phyloP scores from a whole-genome alignment of 2,888 invertebrate genomes.

The Drosophila anceps region DNA sequence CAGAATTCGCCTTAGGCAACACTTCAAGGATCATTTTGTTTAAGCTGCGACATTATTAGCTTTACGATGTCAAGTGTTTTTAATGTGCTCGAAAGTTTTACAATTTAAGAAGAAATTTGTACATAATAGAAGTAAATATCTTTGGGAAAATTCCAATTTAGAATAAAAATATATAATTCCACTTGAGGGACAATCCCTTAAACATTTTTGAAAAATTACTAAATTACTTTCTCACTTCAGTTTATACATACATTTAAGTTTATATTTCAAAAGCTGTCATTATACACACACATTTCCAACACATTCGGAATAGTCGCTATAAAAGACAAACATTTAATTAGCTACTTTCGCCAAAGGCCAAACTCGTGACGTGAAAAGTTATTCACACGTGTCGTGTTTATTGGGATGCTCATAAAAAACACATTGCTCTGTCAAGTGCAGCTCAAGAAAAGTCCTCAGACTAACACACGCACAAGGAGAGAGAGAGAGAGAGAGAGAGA shows the following conservation, averaged over 20 bases:
- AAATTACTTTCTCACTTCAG: too few species aligned
- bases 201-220: too few species aligned
- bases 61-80: conserved; percentile 11
- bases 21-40: conserved; percentile 33
- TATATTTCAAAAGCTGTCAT: not conserved
- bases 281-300: not conserved
- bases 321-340: conserved; percentile 38
- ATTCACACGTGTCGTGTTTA: conserved; percentile 16
- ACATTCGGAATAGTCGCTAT: conserved; percentile 9
- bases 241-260: too few species aligned
- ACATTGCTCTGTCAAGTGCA: conserved; percentile 20
- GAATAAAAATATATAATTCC: too few species aligned
- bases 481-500: not conserved
- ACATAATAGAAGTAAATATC: too few species aligned
- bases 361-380: conserved; percentile 9
- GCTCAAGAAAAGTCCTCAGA: conserved; percentile 1
- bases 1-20: conserved; percentile 16
- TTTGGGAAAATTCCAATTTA: too few species aligned
- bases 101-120: not conserved
- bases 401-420: conserved; percentile 37
- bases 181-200: too few species aligned
- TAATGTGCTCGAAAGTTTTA: conserved; percentile 2
- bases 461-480: not conserved
- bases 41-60: conserved; percentile 31
- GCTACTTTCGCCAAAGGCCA: conserved; percentile 1